Evolutionary conservation across 1,140 invertebrate species (phyloP), one percentile per base, ranked within the genome.

Genomic region (Cyrtorhinus lividipennis): DNA sequence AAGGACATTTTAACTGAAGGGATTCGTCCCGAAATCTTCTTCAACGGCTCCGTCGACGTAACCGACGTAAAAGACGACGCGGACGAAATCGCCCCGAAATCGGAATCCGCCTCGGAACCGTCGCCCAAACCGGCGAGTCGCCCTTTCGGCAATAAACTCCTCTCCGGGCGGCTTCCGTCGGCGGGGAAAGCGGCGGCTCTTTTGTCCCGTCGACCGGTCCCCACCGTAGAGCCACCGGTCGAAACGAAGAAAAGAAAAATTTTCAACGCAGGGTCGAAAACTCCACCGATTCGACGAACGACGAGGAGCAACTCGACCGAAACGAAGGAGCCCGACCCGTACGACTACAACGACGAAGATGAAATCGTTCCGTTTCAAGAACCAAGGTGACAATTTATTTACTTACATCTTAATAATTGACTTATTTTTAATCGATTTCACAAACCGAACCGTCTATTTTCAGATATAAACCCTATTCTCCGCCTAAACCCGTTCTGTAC

Each of bases 401-500:
- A 53, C 30, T 38, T 38, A 15, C n/a, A n/a, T n/a, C n/a, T n/a
- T n/a, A n/a, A n/a, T n/a, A n/a, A n/a, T n/a, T n/a, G n/a, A n/a
- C n/a, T n/a, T n/a, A n/a, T n/a, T n/a, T n/a, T n/a, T n/a, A n/a
- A n/a, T n/a, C n/a, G n/a, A n/a, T n/a, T n/a, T n/a, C n/a, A n/a
- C n/a, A n/a, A n/a, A n/a, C n/a, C n/a, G n/a, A n/a, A n/a, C n/a
- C n/a, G n/a, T n/a, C n/a, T n/a, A n/a, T 15, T 38, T 38, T 15
- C 10, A 53, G 48, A 20, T 53, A 53, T 20, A 53, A 53, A 53
- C 48, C 48, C 5, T 53, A 53, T 20, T 53, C 48, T 10, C 27
- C 58, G 2, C 58, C 58, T n/a, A 59, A 59, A 59, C 58, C 58
- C 26, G 58, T 59, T n/a, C 15, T 59, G n/a, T 53, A 53, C 48